Evolutionary conservation across 2,797 vertebrate species (phyloP).

Genomic region (Sus cebifrons): DNA sequence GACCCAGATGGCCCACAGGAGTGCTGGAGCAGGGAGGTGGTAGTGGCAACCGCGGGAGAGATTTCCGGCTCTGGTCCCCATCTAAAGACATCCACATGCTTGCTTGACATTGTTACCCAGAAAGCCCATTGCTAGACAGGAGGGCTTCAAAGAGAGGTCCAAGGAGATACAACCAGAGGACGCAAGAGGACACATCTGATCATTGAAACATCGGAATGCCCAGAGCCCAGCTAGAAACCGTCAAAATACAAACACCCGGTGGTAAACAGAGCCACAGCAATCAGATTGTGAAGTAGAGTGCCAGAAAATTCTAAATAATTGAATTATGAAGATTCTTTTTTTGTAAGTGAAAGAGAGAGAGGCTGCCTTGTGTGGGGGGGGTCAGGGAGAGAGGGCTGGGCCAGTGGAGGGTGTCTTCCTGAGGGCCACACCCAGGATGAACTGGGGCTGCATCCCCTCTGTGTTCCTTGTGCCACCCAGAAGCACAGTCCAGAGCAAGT

Average conservation of each 20-base stretch:
- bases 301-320: constrained; percentile 44
- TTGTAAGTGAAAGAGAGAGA: constrained; percentile 25
- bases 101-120: constrained; percentile 76
- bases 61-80: constrained; percentile 70
- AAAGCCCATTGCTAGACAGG: constrained; percentile 74
- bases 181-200: constrained; percentile 76
- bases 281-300: neutral
- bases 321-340: constrained; percentile 61
- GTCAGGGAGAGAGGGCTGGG: neutral
- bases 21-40: neutral
- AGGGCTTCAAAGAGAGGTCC: constrained; percentile 53
- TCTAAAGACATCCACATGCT: constrained; percentile 81
- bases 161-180: constrained; percentile 70
- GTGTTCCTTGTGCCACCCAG: neutral
- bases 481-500: neutral
- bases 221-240: constrained; percentile 77
- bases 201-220: neutral
- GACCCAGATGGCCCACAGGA: constrained; percentile 44
- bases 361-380: neutral
- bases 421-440: neutral
- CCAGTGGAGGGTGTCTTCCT: neutral
- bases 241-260: constrained; percentile 81
- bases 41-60: neutral
- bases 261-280: constrained; percentile 55
- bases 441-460: neutral